Evolutionary conservation across 1,140 invertebrate genomes (phyloP).

Genomic region (Littorina saxatilis): DNA sequence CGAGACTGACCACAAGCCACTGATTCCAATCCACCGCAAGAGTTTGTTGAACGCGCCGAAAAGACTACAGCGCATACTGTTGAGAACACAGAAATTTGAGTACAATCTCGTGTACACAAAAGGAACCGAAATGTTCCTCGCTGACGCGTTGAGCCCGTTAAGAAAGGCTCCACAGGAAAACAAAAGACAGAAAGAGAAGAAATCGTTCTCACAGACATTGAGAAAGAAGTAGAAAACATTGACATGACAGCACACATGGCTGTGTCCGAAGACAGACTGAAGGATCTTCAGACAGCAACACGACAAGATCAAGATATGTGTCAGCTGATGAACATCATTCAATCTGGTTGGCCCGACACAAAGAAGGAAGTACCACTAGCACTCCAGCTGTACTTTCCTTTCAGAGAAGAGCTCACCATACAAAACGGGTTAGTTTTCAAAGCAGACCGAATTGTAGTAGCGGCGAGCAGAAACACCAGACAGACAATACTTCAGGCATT

Average conservation of each 20-base stretch:
- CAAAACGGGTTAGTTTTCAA: background rate
- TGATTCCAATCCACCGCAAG: slow-evolving; percentile 50
- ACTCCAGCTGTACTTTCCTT: background rate
- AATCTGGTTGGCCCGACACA: background rate
- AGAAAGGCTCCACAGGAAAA: background rate
- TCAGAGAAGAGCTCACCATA: background rate
- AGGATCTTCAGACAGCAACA: too few relatives aligned
- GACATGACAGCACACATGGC: too few relatives aligned
- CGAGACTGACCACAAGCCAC: slow-evolving; percentile 47
- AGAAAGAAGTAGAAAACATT: background rate
- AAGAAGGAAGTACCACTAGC: background rate
- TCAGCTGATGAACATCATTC: too few relatives aligned
- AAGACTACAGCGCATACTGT: slow-evolving; percentile 50
- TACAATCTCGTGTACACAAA: slow-evolving; percentile 71
- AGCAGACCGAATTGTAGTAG: background rate
- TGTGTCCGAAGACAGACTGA: too few relatives aligned
- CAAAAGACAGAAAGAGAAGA: background rate
- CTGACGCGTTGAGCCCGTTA: slow-evolving; percentile 55
- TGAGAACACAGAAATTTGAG: slow-evolving; percentile 74
- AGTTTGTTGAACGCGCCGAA: slow-evolving; percentile 42
- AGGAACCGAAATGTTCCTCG: slow-evolving; percentile 73
- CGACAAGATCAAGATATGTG: too few relatives aligned
- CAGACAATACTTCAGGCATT: too few relatives aligned
- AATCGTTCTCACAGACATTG: background rate
- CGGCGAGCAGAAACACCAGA: background rate